These are phyloP conservation scores for Cariama cristata DNA, from an alignment of 2,113 vertebrate genomes.

Conservation along the genomic window DNA sequence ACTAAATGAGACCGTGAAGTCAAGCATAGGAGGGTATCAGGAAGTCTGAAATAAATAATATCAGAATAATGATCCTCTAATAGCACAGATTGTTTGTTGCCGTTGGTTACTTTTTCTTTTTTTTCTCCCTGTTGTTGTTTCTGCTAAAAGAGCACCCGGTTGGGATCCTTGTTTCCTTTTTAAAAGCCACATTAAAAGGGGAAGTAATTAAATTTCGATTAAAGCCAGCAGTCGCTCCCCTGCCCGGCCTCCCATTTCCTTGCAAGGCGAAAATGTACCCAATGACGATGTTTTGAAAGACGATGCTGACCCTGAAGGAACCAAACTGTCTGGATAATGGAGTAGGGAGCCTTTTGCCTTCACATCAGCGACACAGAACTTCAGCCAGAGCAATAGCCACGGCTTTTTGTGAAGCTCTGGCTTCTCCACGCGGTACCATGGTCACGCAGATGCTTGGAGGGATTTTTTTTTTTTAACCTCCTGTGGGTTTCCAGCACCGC, in stretches of 20 bases:
- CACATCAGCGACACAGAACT: not conserved
- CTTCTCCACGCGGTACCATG: not conserved
- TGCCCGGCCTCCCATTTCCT: not conserved
- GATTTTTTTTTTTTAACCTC: not conserved
- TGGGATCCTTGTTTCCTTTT: slow-evolving; percentile 51
- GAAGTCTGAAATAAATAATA: slow-evolving; percentile 63
- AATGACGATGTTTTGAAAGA: rapidly evolving
- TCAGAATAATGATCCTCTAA: slow-evolving; percentile 63
- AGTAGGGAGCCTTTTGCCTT: not conserved
- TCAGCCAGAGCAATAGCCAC: rapidly evolving
- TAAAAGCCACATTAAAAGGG: slow-evolving; percentile 25
- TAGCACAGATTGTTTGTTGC: slow-evolving; percentile 52
- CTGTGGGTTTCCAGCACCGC: not conserved
- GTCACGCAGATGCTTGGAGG: not conserved
- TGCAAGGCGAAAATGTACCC: not conserved
- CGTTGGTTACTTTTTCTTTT: not conserved
- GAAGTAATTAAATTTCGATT: slow-evolving; percentile 48
- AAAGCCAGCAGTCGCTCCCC: slow-evolving; percentile 2
- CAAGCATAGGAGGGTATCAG: slow-evolving; percentile 48
- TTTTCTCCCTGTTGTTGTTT: not conserved
- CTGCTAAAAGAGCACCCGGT: not conserved
- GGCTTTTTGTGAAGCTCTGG: not conserved
- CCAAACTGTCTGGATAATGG: not conserved
- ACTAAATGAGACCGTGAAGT: slow-evolving; percentile 53
- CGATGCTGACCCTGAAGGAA: not conserved